Percentiles rank a stretch among this genome's conserved stretches.
These are phyloP conservation scores for Lerista edwardsae DNA, from an alignment of 2,797 vertebrate genomes.

Conservation along the genomic window DNA sequence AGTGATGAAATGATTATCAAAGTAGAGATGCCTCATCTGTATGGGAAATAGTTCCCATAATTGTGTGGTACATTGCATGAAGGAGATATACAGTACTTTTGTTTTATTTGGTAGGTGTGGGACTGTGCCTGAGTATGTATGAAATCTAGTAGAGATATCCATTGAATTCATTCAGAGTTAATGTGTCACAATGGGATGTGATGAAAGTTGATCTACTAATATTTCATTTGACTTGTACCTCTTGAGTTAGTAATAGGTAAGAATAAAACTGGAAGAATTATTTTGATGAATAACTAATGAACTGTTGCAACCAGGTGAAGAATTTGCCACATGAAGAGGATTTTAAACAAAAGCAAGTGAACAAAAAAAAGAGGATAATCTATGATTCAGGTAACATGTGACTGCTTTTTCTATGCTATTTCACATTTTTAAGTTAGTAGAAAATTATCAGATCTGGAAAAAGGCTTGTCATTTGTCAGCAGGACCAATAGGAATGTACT, in stretches of 20 bases:
- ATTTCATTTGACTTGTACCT: background rate
- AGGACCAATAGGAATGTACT: no score
- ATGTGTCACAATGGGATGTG: background rate
- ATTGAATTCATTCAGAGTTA: background rate
- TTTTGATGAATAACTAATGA: conserved; percentile 38
- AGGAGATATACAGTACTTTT: no score
- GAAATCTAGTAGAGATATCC: background rate
- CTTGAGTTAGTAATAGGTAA: conserved; percentile 20
- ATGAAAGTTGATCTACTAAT: background rate
- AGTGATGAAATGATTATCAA: background rate
- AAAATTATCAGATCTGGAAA: background rate
- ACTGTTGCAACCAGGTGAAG: conserved; percentile 73
- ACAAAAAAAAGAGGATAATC: conserved; percentile 83
- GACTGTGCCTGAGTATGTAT: background rate
- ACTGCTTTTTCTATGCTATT: conserved; percentile 33
- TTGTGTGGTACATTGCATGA: background rate
- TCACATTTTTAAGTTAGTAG: background rate
- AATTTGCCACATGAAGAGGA: conserved; percentile 76
- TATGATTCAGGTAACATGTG: conserved; percentile 82
- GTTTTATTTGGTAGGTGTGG: background rate
- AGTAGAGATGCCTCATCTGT: background rate
- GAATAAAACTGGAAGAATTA: background rate
- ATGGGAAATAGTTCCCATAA: background rate
- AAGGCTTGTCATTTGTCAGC: no score
- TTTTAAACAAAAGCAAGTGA: conserved; percentile 67